Conservation (phyloP, 2,113 vertebrate species). For the Nettapus auritus region DNA sequence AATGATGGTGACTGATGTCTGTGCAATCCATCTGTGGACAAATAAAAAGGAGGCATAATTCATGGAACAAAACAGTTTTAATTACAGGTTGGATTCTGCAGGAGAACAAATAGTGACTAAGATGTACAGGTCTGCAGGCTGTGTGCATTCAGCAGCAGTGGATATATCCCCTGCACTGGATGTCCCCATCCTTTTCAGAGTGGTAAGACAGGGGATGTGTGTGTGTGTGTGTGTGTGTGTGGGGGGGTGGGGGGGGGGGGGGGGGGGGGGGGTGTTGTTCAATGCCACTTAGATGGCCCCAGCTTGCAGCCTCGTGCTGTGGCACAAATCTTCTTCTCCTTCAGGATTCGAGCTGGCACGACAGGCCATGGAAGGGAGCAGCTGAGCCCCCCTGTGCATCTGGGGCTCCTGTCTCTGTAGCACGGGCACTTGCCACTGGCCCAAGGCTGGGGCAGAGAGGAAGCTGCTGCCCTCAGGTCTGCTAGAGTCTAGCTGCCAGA, state of each 20-base stretch:
- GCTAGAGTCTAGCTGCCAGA: neutral
- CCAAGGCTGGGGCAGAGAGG: neutral
- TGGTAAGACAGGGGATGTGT: neutral
- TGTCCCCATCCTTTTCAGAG: neutral
- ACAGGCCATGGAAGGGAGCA: fast-evolving
- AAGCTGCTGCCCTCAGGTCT: neutral
- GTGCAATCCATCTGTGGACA: neutral
- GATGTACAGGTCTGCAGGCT: neutral
- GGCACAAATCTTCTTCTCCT: neutral
- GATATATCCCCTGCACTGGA: neutral
- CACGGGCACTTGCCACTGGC: fast-evolving
- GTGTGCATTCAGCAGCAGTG: neutral
- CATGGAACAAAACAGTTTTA: neutral
- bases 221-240: too few relatives aligned
- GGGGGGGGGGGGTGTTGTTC: too few relatives aligned
- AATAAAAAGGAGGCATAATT: neutral
- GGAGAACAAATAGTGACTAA: neutral
- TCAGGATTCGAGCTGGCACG: neutral
- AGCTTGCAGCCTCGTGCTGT: neutral
- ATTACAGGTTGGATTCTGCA: neutral
- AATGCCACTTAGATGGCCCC: neutral
- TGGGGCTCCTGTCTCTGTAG: neutral
- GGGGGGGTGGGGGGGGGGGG: too few relatives aligned
- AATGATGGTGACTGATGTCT: neutral
- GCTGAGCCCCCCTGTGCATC: fast-evolving